Percentiles rank a stretch among this genome's conserved stretches.
Evolutionary conservation across 1,140 invertebrate genomes (phyloP).

Genomic region (Melanaphis sacchari): DNA sequence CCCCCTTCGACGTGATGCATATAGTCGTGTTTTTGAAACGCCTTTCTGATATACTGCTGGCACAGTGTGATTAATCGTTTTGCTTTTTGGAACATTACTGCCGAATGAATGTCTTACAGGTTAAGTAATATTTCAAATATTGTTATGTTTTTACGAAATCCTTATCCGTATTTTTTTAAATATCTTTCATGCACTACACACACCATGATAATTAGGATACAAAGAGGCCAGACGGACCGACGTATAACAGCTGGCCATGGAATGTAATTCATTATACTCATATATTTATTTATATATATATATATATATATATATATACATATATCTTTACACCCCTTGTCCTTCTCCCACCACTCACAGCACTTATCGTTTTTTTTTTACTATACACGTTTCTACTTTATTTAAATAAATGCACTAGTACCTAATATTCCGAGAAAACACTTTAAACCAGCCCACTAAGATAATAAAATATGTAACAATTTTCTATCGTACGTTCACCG

Average conservation of each 20-base stretch:
- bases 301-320: not conserved
- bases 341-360: not conserved
- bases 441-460: constrained; percentile 28
- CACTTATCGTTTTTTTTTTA: constrained; percentile 4
- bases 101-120: not conserved
- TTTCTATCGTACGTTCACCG: not conserved
- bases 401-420: constrained; percentile 16
- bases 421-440: constrained; percentile 38
- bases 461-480: constrained; percentile 26
- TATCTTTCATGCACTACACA: not conserved
- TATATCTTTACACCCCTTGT: not conserved
- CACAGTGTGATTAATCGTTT: constrained; percentile 1
- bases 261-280: constrained; percentile 35
- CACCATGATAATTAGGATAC: constrained; percentile 24
- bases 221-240: constrained; percentile 8
- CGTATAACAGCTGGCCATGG: constrained; percentile 22
- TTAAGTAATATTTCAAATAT: constrained; percentile 26
- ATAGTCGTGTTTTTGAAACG: constrained; percentile 14
- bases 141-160: constrained; percentile 12
- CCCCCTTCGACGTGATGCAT: not conserved
- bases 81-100: constrained; percentile 15
- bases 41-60: not conserved
- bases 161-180: constrained; percentile 6
- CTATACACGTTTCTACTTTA: not conserved
- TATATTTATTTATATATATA: not conserved